Percentiles rank a stretch among this genome's conserved stretches.
These are phyloP conservation scores for Zygaena filipendulae DNA, from an alignment of 2,888 invertebrate genomes.

Conservation along the genomic window DNA sequence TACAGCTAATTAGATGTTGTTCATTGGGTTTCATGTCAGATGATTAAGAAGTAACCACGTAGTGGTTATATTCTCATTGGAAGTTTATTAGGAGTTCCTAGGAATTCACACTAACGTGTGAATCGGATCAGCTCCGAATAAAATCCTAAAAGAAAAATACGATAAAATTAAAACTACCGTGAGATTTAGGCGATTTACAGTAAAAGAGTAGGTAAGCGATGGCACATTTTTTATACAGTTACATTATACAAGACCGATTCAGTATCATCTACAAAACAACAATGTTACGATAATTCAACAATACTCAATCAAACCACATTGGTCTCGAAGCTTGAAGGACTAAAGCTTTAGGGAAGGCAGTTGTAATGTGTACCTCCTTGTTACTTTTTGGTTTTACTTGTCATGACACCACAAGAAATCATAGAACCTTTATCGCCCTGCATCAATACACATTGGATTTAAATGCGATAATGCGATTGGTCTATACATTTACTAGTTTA, in stretches of 20 bases:
- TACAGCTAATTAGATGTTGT: too few relatives aligned
- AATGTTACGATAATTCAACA: constrained; percentile 23
- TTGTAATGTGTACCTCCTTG: too few relatives aligned
- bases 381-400: too few relatives aligned
- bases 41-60: too few relatives aligned
- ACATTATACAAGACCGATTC: constrained; percentile 34
- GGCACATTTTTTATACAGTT: constrained; percentile 52
- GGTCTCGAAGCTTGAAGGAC: constrained; percentile 29
- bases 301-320: constrained; percentile 29
- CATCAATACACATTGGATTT: background rate
- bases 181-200: constrained; percentile 45
- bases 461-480: constrained; percentile 1
- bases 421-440: background rate
- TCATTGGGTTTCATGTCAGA: too few relatives aligned
- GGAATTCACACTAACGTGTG: too few relatives aligned
- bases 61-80: too few relatives aligned
- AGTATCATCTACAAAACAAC: constrained; percentile 25
- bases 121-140: too few relatives aligned
- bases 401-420: too few relatives aligned
- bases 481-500: background rate
- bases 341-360: too few relatives aligned
- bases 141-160: too few relatives aligned
- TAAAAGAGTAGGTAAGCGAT: constrained; percentile 48
- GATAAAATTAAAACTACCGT: constrained; percentile 23
- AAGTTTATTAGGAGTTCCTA: too few relatives aligned